A percentile compares a stretch with the other conserved stretches of the same genome.
Evolutionary conservation across 2,113 vertebrate species (phyloP).

Genomic region (Hoplias malabaricus): DNA sequence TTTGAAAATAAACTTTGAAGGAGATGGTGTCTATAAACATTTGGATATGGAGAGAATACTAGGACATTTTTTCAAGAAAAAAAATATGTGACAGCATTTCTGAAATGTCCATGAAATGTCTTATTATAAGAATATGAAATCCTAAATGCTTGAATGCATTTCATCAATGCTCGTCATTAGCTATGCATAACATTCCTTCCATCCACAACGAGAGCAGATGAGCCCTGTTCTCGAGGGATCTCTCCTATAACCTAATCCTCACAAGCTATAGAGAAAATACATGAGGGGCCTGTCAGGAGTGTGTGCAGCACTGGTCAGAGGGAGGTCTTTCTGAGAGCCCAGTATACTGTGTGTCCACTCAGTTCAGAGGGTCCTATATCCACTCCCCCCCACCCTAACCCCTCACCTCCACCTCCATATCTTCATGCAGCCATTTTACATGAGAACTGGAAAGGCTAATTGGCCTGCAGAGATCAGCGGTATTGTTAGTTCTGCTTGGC

Average conservation of each 20-base stretch:
- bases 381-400: slow-evolving; percentile 53
- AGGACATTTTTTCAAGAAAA: too few species aligned
- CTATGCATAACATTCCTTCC: background rate
- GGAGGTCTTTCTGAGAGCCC: slow-evolving; percentile 69
- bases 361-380: slow-evolving; percentile 69
- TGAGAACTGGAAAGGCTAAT: slow-evolving; percentile 76
- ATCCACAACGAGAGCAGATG: slow-evolving; percentile 34
- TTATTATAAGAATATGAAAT: too few species aligned
- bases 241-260: slow-evolving; percentile 48
- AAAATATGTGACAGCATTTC: too few species aligned
- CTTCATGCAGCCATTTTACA: slow-evolving; percentile 75
- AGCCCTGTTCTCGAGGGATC: background rate
- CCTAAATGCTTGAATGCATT: background rate
- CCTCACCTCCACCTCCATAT: background rate
- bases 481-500: slow-evolving; percentile 77
- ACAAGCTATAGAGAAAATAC: slow-evolving; percentile 58
- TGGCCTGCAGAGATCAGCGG: slow-evolving; percentile 73
- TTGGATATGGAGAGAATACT: too few species aligned
- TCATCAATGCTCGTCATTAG: background rate
- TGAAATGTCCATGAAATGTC: too few species aligned
- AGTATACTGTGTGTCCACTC: slow-evolving; percentile 61
- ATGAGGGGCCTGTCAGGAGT: slow-evolving; percentile 66
- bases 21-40: too few species aligned
- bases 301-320: slow-evolving; percentile 68
- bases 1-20: too few species aligned